Percentiles rank a stretch among this genome's conserved stretches.
Evolutionary conservation across 2,113 vertebrate genomes (phyloP).

Genomic region (Geococcyx californianus): DNA sequence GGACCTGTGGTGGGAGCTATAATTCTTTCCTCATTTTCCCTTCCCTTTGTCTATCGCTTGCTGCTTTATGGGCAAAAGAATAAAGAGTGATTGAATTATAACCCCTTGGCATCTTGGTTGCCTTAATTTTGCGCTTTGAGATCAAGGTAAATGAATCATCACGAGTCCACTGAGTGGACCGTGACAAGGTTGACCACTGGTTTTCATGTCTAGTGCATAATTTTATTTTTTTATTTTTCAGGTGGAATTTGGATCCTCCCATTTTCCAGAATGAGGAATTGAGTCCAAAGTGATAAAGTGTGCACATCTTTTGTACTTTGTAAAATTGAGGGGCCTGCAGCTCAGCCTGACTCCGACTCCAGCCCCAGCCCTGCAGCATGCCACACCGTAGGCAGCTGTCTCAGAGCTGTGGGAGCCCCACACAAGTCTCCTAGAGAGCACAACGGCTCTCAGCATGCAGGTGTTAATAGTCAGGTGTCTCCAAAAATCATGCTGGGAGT

Average conservation of each 20-base stretch:
- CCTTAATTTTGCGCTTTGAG: no score
- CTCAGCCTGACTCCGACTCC: neutral
- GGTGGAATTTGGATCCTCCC: neutral
- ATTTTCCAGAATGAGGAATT: neutral
- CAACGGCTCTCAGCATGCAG: neutral
- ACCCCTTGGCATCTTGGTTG: no score
- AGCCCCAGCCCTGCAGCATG: fast-evolving
- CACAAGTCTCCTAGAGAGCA: fast-evolving
- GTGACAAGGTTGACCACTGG: no score
- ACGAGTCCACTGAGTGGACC: no score
- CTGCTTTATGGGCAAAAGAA: no score
- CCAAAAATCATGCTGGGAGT: neutral
- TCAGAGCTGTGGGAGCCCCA: fast-evolving
- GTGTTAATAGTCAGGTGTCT: neutral
- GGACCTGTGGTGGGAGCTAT: no score
- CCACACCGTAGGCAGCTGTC: neutral
- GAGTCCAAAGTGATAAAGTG: fast-evolving
- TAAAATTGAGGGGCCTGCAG: neutral
- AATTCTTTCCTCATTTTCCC: no score
- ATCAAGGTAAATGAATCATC: no score
- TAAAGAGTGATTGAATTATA: no score
- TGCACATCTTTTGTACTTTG: fast-evolving
- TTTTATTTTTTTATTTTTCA: neutral
- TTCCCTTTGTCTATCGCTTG: no score
- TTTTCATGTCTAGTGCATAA: fast-evolving